These are phyloP conservation scores for Anoplius nigerrimus DNA, from an alignment of 2,888 invertebrate genomes.

Conservation along the genomic window DNA sequence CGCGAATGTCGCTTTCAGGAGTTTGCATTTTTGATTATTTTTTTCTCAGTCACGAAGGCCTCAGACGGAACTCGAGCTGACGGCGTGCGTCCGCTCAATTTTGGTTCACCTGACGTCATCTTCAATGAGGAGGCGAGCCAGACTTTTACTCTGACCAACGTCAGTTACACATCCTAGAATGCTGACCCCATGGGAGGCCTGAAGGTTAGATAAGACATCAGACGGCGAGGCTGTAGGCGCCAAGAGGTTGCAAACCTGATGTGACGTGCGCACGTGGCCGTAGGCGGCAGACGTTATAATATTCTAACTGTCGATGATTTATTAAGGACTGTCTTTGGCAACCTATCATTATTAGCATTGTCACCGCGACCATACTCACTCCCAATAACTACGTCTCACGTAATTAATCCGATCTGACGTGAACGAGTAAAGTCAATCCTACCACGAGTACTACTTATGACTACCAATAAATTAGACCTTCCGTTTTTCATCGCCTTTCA, in stretches of 20 bases:
- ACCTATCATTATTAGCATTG: too few relatives aligned
- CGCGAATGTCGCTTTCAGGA: too few relatives aligned
- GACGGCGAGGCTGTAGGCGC: slow-evolving; percentile 42
- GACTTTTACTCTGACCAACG: slow-evolving; percentile 64
- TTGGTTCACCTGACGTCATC: slow-evolving; percentile 62
- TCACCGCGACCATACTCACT: too few relatives aligned
- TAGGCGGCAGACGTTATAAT: too few relatives aligned
- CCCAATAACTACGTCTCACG: background rate
- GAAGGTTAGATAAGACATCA: slow-evolving; percentile 45
- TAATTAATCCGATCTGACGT: too few relatives aligned
- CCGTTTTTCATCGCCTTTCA: too few relatives aligned
- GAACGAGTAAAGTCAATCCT: too few relatives aligned
- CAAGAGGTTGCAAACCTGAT: slow-evolving; percentile 45
- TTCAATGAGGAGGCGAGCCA: slow-evolving; percentile 66
- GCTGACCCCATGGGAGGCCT: slow-evolving; percentile 65
- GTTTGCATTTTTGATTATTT: background rate
- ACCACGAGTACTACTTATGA: too few relatives aligned
- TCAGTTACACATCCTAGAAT: slow-evolving; percentile 69
- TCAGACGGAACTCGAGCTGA: slow-evolving; percentile 53
- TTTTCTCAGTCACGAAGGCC: slow-evolving; percentile 11
- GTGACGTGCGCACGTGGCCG: slow-evolving; percentile 32
- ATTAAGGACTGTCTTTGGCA: too few relatives aligned
- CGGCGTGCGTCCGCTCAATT: slow-evolving; percentile 48
- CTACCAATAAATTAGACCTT: too few relatives aligned
- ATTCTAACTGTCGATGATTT: too few relatives aligned